Conservation (phyloP, 2,113 vertebrate species). For the Forbesichthys agassizii region DNA sequence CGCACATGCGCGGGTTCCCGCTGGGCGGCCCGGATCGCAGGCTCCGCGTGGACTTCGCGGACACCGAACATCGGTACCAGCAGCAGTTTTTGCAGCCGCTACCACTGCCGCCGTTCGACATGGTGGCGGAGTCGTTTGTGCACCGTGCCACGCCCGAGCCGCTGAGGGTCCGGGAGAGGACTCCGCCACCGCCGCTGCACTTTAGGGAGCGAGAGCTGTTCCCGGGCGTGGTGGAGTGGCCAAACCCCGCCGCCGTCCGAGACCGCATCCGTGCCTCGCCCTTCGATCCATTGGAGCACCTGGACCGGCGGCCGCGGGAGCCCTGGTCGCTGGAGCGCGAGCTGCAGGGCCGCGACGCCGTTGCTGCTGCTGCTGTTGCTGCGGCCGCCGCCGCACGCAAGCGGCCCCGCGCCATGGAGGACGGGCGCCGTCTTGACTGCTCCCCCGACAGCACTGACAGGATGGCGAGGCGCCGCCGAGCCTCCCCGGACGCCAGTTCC, state of each 20-base stretch:
- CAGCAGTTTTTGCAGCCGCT: constrained; percentile 93
- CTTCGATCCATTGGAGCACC: constrained; percentile 90
- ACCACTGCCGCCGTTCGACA: constrained; percentile 90
- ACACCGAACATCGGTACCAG: constrained; percentile 93
- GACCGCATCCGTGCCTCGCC: constrained; percentile 84
- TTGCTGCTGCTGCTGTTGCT: no score
- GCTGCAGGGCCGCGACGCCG: constrained; percentile 82
- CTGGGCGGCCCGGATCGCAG: constrained; percentile 91
- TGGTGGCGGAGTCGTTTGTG: constrained; percentile 92
- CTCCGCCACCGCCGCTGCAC: constrained; percentile 87
- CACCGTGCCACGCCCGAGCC: constrained; percentile 89
- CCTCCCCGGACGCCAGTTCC: constrained; percentile 89
- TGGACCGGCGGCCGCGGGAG: constrained; percentile 84
- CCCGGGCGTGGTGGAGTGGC: constrained; percentile 89
- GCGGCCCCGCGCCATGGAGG: constrained; percentile 82
- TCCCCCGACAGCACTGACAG: constrained; percentile 92
- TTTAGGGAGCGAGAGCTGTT: constrained; percentile 94
- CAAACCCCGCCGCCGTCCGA: constrained; percentile 85
- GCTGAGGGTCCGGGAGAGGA: constrained; percentile 89
- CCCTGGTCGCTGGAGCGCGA: constrained; percentile 95
- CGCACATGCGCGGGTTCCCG: constrained; percentile 95
- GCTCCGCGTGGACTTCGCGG: constrained; percentile 94
- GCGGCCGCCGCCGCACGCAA: constrained; percentile 74
- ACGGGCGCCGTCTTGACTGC: constrained; percentile 88
- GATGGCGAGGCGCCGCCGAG: constrained; percentile 85